These are phyloP conservation scores for Limnephilus lunatus DNA, from an alignment of 2,888 invertebrate species.

Conservation along the genomic window DNA sequence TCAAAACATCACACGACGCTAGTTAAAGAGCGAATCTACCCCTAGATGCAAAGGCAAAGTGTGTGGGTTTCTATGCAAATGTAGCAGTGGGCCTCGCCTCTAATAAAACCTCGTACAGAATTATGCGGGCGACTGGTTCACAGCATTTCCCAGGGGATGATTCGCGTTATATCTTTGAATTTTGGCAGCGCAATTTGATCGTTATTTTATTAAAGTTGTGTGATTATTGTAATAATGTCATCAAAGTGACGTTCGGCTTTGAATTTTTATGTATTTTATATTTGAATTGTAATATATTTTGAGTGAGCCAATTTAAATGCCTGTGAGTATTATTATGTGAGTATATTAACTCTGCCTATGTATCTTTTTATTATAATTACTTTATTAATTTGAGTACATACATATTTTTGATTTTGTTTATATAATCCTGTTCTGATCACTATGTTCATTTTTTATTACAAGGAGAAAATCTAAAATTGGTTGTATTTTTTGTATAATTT, in stretches of 20 bases:
- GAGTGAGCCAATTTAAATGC: no score
- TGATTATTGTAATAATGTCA: background rate
- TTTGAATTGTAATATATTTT: no score
- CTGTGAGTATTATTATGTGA: no score
- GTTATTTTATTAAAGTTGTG: background rate
- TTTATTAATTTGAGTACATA: no score
- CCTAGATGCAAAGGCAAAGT: background rate
- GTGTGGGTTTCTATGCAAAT: background rate
- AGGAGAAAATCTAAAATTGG: no score
- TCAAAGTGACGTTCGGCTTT: background rate
- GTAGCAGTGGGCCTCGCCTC: background rate
- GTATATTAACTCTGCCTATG: no score
- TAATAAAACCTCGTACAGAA: background rate
- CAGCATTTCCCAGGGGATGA: background rate
- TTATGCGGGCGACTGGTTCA: background rate
- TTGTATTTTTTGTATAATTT: no score
- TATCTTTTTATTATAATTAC: no score
- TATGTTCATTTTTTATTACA: no score
- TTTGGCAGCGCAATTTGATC: background rate
- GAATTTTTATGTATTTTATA: background rate
- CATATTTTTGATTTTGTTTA: no score
- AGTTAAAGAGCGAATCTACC: constrained; percentile 21
- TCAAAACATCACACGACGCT: constrained; percentile 40
- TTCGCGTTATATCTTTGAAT: background rate
- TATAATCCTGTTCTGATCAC: no score